These are phyloP conservation scores for Agraylea sexmaculata DNA, from an alignment of 1,140 invertebrate species.

Conservation along the genomic window DNA sequence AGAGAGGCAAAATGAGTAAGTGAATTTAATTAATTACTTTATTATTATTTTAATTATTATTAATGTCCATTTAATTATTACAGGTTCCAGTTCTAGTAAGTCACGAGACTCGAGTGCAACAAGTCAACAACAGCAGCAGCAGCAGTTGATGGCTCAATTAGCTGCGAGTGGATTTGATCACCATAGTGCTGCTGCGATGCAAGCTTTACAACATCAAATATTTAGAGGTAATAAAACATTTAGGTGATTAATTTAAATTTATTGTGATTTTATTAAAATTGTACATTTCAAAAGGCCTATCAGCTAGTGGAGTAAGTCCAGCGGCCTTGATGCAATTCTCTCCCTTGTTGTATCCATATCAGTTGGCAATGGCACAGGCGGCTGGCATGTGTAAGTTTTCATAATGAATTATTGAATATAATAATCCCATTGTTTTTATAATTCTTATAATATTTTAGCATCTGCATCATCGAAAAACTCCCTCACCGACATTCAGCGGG, in stretches of 20 bases:
- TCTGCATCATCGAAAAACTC: constrained; percentile 34
- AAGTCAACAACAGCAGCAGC: constrained; percentile 40
- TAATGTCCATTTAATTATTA: too few species aligned
- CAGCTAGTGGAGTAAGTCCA: constrained; percentile 42
- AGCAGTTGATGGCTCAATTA: constrained; percentile 38
- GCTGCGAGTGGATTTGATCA: constrained; percentile 50
- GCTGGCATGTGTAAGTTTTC: constrained; percentile 35
- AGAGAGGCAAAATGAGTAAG: too few species aligned
- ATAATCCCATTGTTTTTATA: neutral
- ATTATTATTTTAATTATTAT: too few species aligned
- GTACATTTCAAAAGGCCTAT: constrained; percentile 24
- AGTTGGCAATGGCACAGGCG: constrained; percentile 69
- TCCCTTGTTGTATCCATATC: constrained; percentile 75
- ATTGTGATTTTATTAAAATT: constrained; percentile 7
- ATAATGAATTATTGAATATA: neutral
- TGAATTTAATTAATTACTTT: too few species aligned
- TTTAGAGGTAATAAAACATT: constrained; percentile 46
- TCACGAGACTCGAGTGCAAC: too few species aligned
- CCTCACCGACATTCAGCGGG: constrained; percentile 63
- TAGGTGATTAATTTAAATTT: neutral
- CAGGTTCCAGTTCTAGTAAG: too few species aligned
- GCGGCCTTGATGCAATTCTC: constrained; percentile 78
- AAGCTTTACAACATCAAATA: constrained; percentile 67
- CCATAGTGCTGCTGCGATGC: constrained; percentile 63
- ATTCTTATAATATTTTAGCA: constrained; percentile 7